phyloP scores from a whole-genome alignment of 2,888 invertebrate species.

The Andrena flavipes region DNA sequence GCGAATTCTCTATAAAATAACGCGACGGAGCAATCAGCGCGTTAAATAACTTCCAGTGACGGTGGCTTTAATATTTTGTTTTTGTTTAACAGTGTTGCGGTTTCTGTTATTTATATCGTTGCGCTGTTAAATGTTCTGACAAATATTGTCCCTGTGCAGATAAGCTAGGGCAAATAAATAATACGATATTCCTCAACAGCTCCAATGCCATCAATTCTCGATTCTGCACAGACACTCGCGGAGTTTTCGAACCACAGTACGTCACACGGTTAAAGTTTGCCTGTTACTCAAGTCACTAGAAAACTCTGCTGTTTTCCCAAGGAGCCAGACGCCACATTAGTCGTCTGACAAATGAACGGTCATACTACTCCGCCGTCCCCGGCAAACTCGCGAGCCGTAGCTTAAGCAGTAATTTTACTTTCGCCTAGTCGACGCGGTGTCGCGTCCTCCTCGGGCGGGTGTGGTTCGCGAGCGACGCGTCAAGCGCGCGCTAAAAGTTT shows the following conservation, averaged over 20 bases:
- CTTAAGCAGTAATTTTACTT: not conserved
- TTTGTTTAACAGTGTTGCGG: slow-evolving; percentile 19
- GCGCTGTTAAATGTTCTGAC: not conserved
- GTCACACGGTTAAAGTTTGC: no score
- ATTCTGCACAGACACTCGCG: no score
- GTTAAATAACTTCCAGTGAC: slow-evolving; percentile 45
- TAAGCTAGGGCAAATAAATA: no score
- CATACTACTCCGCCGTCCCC: not conserved
- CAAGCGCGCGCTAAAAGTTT: slow-evolving; percentile 49
- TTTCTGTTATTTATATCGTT: not conserved
- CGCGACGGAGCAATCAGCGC: slow-evolving; percentile 41
- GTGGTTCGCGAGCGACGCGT: slow-evolving; percentile 7
- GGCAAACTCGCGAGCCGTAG: no score
- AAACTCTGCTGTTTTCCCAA: no score
- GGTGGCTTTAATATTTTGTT: slow-evolving; percentile 21
- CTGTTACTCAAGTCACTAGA: no score
- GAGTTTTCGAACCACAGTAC: no score
- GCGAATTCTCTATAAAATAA: slow-evolving; percentile 38
- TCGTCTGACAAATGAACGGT: no score
- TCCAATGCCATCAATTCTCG: no score
- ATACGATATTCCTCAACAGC: no score
- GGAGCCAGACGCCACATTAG: no score
- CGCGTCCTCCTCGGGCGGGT: not conserved
- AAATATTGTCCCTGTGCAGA: not conserved
- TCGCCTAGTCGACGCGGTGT: not conserved